Percentiles rank a stretch among this genome's conserved stretches.
phyloP scores from a whole-genome alignment of 1,140 invertebrate species.

The Rhyzopertha dominica region DNA sequence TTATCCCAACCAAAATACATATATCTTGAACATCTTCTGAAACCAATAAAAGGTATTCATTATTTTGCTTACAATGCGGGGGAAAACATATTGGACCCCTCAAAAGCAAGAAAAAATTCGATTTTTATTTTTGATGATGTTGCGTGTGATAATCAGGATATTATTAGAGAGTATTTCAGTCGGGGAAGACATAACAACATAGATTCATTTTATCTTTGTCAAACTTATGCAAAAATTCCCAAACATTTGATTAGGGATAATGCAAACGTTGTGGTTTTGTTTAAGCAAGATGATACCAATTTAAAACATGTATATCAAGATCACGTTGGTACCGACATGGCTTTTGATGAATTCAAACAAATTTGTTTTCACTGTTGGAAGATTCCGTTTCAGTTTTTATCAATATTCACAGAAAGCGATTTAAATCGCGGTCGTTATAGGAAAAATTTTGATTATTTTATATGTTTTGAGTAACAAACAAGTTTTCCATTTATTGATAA shows the following conservation, averaged over 20 bases:
- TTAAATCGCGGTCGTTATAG: slow-evolving; percentile 34
- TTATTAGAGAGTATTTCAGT: slow-evolving; percentile 40
- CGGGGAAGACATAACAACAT: slow-evolving; percentile 41
- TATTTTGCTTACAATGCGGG: slow-evolving; percentile 37
- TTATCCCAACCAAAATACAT: slow-evolving; percentile 28
- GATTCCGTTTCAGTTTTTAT: slow-evolving; percentile 31
- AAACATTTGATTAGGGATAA: slow-evolving; percentile 47
- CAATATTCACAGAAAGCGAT: slow-evolving; percentile 36
- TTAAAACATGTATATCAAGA: slow-evolving; percentile 45
- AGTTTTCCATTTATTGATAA: too few relatives aligned
- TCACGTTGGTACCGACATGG: slow-evolving; percentile 42
- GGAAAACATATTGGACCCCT: slow-evolving; percentile 28
- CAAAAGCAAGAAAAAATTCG: slow-evolving; percentile 31
- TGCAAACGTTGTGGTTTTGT: slow-evolving; percentile 42
- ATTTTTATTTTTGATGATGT: slow-evolving; percentile 46
- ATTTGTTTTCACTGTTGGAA: slow-evolving; percentile 38
- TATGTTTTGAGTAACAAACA: too few relatives aligned
- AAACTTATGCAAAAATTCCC: slow-evolving; percentile 43
- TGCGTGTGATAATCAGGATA: slow-evolving; percentile 41
- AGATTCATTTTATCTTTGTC: slow-evolving; percentile 41
- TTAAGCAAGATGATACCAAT: slow-evolving; percentile 47
- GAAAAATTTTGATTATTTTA: slow-evolving; percentile 33
- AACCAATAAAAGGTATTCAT: slow-evolving; percentile 25
- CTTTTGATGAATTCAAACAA: slow-evolving; percentile 32
- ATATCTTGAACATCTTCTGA: slow-evolving; percentile 19